Evolutionary conservation across 2,888 invertebrate genomes (phyloP).

Genomic region (Rhimphoctona megacephalus): DNA sequence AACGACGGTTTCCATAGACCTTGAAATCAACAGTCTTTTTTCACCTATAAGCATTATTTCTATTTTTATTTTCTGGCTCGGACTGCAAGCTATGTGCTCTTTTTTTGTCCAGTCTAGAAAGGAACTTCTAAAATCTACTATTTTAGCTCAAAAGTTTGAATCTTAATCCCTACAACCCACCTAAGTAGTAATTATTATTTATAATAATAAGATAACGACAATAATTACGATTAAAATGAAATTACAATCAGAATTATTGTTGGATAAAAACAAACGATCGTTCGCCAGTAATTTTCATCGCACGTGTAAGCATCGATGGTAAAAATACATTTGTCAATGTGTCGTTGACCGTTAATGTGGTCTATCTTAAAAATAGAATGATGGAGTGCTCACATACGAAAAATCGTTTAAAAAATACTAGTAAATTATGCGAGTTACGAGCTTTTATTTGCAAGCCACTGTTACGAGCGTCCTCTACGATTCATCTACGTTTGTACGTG

Average conservation of each 20-base stretch:
- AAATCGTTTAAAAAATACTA: not conserved
- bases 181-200: too few species aligned
- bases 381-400: not conserved
- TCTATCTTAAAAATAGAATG: not conserved
- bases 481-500: conserved; percentile 16
- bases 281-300: not conserved
- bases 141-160: not conserved
- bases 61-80: not conserved
- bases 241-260: not conserved
- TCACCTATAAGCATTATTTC: not conserved
- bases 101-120: not conserved
- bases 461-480: not conserved
- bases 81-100: not conserved
- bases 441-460: conserved; percentile 1
- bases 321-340: conserved; percentile 35
- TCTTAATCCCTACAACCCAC: not conserved
- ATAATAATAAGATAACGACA: not conserved
- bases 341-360: not conserved
- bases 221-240: not conserved
- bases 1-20: not conserved
- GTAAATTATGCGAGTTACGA: not conserved
- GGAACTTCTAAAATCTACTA: not conserved
- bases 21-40: not conserved
- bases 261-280: not conserved
- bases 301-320: conserved; percentile 2